Percentiles rank a stretch among this genome's conserved stretches.
Evolutionary conservation across 2,888 invertebrate species (phyloP).

Genomic region (Lampropteryx suffumata): DNA sequence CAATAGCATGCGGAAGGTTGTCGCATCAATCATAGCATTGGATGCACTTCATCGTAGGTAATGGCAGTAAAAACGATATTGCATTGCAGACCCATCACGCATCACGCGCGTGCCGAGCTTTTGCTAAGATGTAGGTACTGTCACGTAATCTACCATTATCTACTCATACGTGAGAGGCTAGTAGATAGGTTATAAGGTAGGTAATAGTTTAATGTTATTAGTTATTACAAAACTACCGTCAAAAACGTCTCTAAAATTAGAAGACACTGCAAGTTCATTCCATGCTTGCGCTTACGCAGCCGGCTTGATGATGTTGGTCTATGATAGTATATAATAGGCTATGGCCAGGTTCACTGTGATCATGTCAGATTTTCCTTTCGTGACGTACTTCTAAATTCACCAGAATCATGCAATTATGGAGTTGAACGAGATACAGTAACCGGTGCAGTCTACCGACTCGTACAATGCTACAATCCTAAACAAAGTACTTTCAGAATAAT

Average conservation of each 20-base stretch:
- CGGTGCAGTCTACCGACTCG: too few species aligned
- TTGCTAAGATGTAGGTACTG: constrained; percentile 12
- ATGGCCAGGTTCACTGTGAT: constrained; percentile 12
- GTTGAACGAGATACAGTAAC: too few species aligned
- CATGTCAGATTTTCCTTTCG: constrained; percentile 22
- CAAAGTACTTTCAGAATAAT: too few species aligned
- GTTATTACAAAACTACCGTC: too few species aligned
- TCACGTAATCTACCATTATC: constrained; percentile 1
- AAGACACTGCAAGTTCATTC: too few species aligned
- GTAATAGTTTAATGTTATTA: too few species aligned
- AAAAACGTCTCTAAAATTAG: too few species aligned
- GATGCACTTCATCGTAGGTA: constrained; percentile 50
- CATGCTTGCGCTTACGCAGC: constrained; percentile 23
- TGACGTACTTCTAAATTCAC: constrained; percentile 2
- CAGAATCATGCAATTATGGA: too few species aligned
- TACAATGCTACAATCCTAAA: too few species aligned
- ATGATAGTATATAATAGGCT: constrained; percentile 10
- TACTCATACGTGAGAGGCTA: too few species aligned
- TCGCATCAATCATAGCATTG: constrained; percentile 68
- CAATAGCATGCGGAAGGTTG: constrained; percentile 68
- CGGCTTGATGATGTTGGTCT: constrained; percentile 34
- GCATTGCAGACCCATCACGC: constrained; percentile 17
- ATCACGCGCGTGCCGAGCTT: constrained; percentile 26
- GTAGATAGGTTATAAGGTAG: too few species aligned
- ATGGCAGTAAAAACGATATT: constrained; percentile 61